Percentiles rank a stretch among this genome's conserved stretches.
Evolutionary conservation across 2,888 invertebrate genomes (phyloP).

Genomic region (Himalopsyche kuldschensis): DNA sequence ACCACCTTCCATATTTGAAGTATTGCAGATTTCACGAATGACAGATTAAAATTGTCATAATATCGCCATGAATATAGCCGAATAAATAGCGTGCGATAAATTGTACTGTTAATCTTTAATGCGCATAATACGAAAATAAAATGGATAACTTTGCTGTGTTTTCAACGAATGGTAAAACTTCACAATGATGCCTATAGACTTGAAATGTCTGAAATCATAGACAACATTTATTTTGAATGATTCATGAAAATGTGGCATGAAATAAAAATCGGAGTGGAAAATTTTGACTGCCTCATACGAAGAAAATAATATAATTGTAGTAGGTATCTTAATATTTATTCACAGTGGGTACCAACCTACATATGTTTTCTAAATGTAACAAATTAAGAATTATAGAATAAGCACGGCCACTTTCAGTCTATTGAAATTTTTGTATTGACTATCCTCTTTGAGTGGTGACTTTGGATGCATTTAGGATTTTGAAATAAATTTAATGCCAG

Average conservation of each 20-base stretch:
- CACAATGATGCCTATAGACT: neutral
- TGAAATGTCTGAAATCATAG: slow-evolving; percentile 1
- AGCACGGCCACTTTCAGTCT: too few relatives aligned
- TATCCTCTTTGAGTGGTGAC: too few relatives aligned
- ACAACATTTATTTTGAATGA: slow-evolving; percentile 5
- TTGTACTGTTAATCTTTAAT: neutral
- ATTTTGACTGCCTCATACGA: neutral
- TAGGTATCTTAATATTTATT: too few relatives aligned
- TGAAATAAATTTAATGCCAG: too few relatives aligned
- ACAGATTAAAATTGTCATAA: neutral
- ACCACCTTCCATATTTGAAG: neutral
- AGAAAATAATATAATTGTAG: too few relatives aligned
- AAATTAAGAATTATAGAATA: too few relatives aligned
- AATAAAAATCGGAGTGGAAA: neutral
- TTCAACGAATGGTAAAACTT: neutral
- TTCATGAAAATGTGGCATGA: neutral
- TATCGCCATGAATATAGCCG: neutral
- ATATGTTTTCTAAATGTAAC: too few relatives aligned
- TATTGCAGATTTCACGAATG: neutral
- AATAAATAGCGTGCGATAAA: neutral
- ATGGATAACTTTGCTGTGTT: neutral
- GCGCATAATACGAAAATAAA: neutral
- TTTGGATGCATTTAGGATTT: too few relatives aligned
- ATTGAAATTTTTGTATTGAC: too few relatives aligned
- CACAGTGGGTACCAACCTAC: too few relatives aligned